Evolutionary conservation across 2,888 invertebrate genomes (phyloP), one percentile per base, ranked within the genome.

Genomic region (Drosophila algonquin): DNA sequence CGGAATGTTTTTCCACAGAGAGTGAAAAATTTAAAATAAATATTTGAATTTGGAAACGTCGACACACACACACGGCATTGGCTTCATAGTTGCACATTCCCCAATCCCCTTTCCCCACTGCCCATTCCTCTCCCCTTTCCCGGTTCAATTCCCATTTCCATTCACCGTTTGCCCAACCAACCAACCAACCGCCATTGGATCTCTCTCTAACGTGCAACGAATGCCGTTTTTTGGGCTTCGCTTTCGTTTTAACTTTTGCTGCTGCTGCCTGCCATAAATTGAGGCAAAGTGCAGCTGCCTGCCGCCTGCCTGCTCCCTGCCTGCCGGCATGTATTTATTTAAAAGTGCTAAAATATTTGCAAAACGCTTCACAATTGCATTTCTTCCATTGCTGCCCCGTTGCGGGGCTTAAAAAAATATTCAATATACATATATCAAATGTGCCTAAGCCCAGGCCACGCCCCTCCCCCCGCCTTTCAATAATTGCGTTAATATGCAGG

Each of bases 291-390:
- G 75, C 57, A 55, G 40, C 52, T 59, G 50, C 58, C 55, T 3
- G 21, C 21, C 21, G 50, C 58, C 55, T 2, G 21, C 21, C 21
- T 21, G 21, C 21, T 21, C 21, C 21, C 52, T 59, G 50, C 58
- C 55, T 56, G 57, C 46, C 61, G 55, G 63, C 63, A 56, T 73
- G 61, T 69, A 84, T 85, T 85, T 85, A 78, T 80, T 73, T 69
- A 81, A 81, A 72, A 75, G 76, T 70, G 75, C 62, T 70, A 73
- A 81, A 78, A 79, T 86, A 84, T 86, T 89, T 89, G 79, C 87
- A 63, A 84, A 84, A 79, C 73, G 73, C 86, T 87, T 81, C 75
- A 78, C 70, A 72, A 73, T 70, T 79, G 73, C 58, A 77, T 75
- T 80, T 77, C 60, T 71, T 32, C 45, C 56, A 54, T 21, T 44